phyloP scores from a whole-genome alignment of 2,113 vertebrate species.

The Mormoops blainvillei region DNA sequence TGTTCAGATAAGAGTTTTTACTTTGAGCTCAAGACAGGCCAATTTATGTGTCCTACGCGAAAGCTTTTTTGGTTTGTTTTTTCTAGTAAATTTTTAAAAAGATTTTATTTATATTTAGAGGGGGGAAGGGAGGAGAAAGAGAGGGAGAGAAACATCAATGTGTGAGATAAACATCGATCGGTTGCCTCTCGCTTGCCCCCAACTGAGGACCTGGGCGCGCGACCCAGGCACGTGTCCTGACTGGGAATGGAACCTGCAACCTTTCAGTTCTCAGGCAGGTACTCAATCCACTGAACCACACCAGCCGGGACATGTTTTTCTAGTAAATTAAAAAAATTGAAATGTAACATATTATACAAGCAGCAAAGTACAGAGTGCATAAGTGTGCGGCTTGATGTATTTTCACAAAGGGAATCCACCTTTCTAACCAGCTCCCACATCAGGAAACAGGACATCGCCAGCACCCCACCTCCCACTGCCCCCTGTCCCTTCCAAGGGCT shows the following conservation, averaged over 20 bases:
- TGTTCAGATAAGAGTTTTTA: background rate
- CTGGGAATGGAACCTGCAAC: no score
- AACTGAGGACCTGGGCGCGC: no score
- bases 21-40: background rate
- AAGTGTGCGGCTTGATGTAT: background rate
- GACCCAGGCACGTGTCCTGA: no score
- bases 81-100: background rate
- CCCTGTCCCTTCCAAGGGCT: no score
- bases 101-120: no score
- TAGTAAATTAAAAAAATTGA: background rate
- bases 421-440: background rate
- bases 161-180: no score
- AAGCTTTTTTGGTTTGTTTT: background rate
- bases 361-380: background rate
- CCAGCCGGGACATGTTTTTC: background rate
- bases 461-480: accelerated
- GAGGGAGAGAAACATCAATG: no score
- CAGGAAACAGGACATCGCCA: background rate
- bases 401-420: background rate
- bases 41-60: background rate
- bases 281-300: no score
- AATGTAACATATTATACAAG: background rate
- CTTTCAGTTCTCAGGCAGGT: no score
- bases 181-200: no score
- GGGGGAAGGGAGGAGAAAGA: no score